phyloP scores from a whole-genome alignment of 2,888 invertebrate genomes.

The Trypoxylon attenuatum region DNA sequence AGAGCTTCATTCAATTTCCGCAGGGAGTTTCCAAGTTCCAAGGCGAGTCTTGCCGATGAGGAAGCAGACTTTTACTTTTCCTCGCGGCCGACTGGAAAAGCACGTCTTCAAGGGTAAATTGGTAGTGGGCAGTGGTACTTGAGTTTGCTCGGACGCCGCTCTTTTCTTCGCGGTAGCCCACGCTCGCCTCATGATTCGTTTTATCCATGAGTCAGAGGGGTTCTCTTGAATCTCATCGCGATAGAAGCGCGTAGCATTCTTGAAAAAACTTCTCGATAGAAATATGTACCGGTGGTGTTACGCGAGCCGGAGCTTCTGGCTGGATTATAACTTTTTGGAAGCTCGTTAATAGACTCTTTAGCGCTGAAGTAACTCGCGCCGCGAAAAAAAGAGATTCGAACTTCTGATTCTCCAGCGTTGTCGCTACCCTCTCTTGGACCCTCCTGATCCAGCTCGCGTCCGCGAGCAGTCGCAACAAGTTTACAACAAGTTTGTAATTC shows the following conservation, averaged over 20 bases:
- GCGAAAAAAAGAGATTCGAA: slow-evolving; percentile 4
- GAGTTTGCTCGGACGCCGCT: slow-evolving; percentile 1
- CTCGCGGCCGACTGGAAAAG: not conserved
- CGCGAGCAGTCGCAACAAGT: slow-evolving; percentile 6
- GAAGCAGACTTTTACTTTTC: not conserved
- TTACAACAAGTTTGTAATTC: slow-evolving; percentile 38
- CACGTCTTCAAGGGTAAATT: not conserved
- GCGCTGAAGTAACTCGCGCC: not conserved
- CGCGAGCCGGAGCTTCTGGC: no score
- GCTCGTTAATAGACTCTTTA: not conserved
- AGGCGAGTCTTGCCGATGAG: not conserved
- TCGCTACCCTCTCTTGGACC: no score
- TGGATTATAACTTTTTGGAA: no score
- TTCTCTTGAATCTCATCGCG: no score
- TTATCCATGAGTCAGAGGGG: not conserved
- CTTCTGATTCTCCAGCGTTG: slow-evolving; percentile 18
- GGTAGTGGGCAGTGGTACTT: not conserved
- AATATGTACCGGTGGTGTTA: no score
- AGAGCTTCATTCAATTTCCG: no score
- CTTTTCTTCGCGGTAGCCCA: slow-evolving; percentile 15
- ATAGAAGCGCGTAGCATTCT: no score
- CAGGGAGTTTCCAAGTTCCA: slow-evolving; percentile 1
- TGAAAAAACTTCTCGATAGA: not conserved
- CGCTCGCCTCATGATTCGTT: slow-evolving; percentile 15
- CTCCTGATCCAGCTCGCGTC: no score